Base-by-base conservation (phyloP, 1,140 invertebrate genomes). In the Heliconius congener region DNA sequence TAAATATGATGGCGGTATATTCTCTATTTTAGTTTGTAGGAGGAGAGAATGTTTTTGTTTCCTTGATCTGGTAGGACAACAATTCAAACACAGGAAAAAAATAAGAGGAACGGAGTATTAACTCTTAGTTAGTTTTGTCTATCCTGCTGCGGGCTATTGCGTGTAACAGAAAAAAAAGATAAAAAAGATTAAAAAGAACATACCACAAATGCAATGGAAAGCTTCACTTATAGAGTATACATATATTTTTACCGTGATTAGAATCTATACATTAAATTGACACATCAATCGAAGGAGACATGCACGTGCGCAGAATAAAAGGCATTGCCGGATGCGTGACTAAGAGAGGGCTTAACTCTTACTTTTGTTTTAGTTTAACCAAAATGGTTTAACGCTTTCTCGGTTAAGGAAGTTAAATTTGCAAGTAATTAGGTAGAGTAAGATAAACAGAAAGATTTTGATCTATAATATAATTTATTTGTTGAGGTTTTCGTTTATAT, bases 281-380 rank as follows among this genome's bases (percentile, higher is more conserved):
- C 60, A 39, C 27, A 78, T 71, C 46, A 23, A 73, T 73, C 34
- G 71, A 78, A 77, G 76, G 76, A 78, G 50, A 78, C 71, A 60
- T 60, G 50, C 37, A 34, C 76, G 71, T 78, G 76, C n/a, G 50
- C 71, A 30, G 76, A 78, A 78, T 78, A 78, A 70, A 39, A 76
- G 19, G 4, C 57, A 66, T 39, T 76, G 42, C 74, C 74, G 74
- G 71, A 73, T 73, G 66, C 76, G 71, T 78, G 76, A 73, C 71
- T 78, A 73, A 78, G 30, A 72, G 6, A 55, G 27, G 46, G 39
- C 52, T 52, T 73, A 52, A 78, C 76, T 78, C 76, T 78, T 78
- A 78, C 76, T 78, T 78, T 78, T 60, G 42, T 50, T 66, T 30
- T 30, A 66, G 60, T 66, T 66, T 66, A 66, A 66, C 60, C 60